phyloP scores from a whole-genome alignment of 1,140 invertebrate species.

The Procambarus clarkii region DNA sequence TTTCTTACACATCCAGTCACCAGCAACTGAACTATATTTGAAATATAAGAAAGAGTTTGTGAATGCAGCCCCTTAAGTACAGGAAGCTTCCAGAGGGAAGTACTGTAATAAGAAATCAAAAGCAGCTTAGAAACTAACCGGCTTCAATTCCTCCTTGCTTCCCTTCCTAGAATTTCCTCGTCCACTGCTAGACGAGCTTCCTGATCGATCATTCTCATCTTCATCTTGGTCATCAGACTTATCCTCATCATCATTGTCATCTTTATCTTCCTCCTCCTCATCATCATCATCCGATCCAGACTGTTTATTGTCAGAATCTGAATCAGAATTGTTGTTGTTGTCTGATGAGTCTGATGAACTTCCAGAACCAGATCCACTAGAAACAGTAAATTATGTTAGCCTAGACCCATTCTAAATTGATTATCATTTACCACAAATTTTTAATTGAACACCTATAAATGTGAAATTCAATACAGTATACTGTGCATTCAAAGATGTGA shows the following conservation, averaged over 20 bases:
- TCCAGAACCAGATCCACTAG: slow-evolving; percentile 47
- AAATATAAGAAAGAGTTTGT: too few species aligned
- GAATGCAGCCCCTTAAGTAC: neutral
- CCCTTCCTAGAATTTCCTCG: slow-evolving; percentile 24
- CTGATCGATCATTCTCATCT: slow-evolving; percentile 58
- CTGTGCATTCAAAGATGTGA: too few species aligned
- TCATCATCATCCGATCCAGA: slow-evolving; percentile 61
- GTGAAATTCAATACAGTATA: too few species aligned
- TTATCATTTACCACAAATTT: too few species aligned
- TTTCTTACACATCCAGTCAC: too few species aligned
- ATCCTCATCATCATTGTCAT: slow-evolving; percentile 68
- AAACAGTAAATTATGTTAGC: neutral
- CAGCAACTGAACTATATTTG: too few species aligned
- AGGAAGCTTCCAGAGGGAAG: neutral
- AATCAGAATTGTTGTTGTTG: slow-evolving; percentile 64
- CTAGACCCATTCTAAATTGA: too few species aligned
- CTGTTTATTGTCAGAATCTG: slow-evolving; percentile 65
- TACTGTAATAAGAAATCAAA: neutral
- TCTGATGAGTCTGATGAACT: slow-evolving; percentile 58
- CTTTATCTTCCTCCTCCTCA: slow-evolving; percentile 69
- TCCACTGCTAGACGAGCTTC: slow-evolving; percentile 57
- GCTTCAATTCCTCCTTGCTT: slow-evolving; percentile 43
- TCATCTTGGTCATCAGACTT: slow-evolving; percentile 67
- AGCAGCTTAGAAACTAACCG: slow-evolving; percentile 27
- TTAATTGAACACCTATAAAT: too few species aligned